Evolutionary conservation across 1,140 invertebrate species (phyloP).

Genomic region (Acromyrmex heyeri): DNA sequence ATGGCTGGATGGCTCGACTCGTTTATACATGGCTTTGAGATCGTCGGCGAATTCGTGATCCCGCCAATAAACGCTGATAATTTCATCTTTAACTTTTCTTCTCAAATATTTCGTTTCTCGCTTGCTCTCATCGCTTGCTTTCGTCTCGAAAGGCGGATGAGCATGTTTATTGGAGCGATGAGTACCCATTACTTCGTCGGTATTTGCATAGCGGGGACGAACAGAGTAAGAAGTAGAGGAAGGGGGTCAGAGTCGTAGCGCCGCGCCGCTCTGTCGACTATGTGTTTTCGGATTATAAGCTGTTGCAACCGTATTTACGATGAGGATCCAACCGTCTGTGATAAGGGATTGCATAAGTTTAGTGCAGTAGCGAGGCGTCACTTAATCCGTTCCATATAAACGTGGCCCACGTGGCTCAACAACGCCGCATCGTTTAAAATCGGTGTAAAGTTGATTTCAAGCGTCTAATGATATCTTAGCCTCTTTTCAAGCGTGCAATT

Average conservation of each 20-base stretch:
- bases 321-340: conserved; percentile 59
- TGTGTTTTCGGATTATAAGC: conserved; percentile 74
- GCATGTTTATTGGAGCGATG: conserved; percentile 52
- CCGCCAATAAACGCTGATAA: background rate
- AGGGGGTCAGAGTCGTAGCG: background rate
- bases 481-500: background rate
- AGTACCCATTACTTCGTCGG: conserved; percentile 35
- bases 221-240: background rate
- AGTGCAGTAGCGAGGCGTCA: conserved; percentile 60
- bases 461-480: conserved; percentile 18
- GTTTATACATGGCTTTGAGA: background rate
- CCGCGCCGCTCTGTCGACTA: conserved; percentile 37
- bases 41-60: background rate
- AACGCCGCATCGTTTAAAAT: background rate
- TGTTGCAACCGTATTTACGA: conserved; percentile 76
- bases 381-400: conserved; percentile 66
- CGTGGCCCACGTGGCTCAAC: conserved; percentile 63
- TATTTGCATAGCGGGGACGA: conserved; percentile 55
- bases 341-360: conserved; percentile 75
- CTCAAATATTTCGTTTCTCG: conserved; percentile 1
- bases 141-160: background rate
- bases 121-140: background rate
- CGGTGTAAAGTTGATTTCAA: conserved; percentile 5
- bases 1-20: background rate
- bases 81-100: background rate